A percentile compares a stretch with the other conserved stretches of the same genome.
phyloP scores from a whole-genome alignment of 92 coral and sea anemone species.

The Bergia puertoricense region DNA sequence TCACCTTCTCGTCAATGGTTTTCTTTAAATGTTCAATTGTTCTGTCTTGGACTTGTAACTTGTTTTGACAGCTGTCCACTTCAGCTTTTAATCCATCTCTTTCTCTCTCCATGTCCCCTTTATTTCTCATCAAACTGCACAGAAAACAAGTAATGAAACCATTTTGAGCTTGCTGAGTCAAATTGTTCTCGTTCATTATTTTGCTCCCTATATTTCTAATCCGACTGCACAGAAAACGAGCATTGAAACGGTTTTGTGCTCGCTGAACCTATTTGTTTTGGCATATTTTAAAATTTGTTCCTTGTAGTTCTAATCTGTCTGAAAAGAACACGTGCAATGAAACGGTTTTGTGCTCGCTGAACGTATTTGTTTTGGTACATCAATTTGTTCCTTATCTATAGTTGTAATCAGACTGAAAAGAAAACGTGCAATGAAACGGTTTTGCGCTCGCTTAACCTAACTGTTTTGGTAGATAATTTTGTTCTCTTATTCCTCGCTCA shows the following conservation, averaged over 20 bases:
- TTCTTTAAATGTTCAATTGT: slow-evolving; percentile 89
- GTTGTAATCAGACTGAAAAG: slow-evolving; percentile 71
- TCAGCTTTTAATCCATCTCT: slow-evolving; percentile 87
- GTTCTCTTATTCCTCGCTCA: slow-evolving; percentile 68
- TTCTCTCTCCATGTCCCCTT: slow-evolving; percentile 91
- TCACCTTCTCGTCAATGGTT: slow-evolving; percentile 82
- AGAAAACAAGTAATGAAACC: not conserved
- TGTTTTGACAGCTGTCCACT: slow-evolving; percentile 70
- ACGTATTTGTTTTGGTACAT: not conserved
- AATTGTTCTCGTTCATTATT: too few species aligned
- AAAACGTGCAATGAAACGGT: not conserved
- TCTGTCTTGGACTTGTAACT: slow-evolving; percentile 74
- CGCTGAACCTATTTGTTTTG: not conserved
- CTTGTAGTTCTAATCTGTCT: slow-evolving; percentile 84
- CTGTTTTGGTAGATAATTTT: not conserved
- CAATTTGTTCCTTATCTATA: slow-evolving; percentile 45
- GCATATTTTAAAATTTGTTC: not conserved
- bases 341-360: not conserved
- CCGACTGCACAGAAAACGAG: slow-evolving; percentile 48
- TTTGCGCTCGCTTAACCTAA: not conserved
- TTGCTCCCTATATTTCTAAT: slow-evolving; percentile 72
- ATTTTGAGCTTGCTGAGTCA: not conserved
- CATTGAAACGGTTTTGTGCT: not conserved
- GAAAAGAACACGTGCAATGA: not conserved
- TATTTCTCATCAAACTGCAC: slow-evolving; percentile 77